Percentiles rank a stretch among this genome's conserved stretches.
Evolutionary conservation across 2,888 invertebrate species (phyloP).

Genomic region (Hyalella azteca): DNA sequence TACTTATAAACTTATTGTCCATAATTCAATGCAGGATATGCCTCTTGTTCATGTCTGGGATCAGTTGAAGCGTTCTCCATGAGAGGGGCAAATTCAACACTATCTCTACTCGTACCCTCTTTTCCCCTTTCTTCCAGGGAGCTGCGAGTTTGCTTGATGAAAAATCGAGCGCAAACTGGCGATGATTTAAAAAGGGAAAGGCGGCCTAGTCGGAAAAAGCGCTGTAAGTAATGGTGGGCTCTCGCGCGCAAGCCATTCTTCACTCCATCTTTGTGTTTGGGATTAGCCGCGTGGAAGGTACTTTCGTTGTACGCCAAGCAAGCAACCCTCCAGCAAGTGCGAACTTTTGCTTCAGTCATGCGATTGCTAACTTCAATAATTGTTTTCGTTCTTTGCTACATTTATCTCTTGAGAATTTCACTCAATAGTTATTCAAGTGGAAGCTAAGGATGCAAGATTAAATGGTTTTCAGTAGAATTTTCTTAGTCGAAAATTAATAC

Average conservation of each 20-base stretch:
- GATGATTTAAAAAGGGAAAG: slow-evolving; percentile 37
- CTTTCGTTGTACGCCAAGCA: slow-evolving; percentile 12
- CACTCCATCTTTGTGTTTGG: slow-evolving; percentile 37
- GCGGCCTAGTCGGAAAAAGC: slow-evolving; percentile 35
- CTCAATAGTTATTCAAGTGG: no score
- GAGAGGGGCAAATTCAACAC: no score
- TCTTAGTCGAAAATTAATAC: no score
- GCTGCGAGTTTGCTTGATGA: slow-evolving; percentile 33
- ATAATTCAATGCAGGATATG: no score
- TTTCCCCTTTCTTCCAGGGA: not conserved
- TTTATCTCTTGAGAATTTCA: no score
- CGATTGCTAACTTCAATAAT: no score
- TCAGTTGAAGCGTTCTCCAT: no score
- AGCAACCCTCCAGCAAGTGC: not conserved
- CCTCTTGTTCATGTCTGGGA: no score
- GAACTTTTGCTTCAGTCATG: not conserved
- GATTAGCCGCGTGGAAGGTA: slow-evolving; percentile 26
- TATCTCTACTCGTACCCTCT: not conserved
- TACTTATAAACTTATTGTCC: no score
- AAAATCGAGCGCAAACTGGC: slow-evolving; percentile 37
- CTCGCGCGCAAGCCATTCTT: slow-evolving; percentile 31
- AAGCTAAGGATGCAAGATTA: no score
- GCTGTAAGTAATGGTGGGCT: slow-evolving; percentile 36
- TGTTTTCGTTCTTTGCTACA: no score
- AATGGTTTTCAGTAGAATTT: no score